phyloP scores from a whole-genome alignment of 2,888 invertebrate genomes.

The Thereva unica region DNA sequence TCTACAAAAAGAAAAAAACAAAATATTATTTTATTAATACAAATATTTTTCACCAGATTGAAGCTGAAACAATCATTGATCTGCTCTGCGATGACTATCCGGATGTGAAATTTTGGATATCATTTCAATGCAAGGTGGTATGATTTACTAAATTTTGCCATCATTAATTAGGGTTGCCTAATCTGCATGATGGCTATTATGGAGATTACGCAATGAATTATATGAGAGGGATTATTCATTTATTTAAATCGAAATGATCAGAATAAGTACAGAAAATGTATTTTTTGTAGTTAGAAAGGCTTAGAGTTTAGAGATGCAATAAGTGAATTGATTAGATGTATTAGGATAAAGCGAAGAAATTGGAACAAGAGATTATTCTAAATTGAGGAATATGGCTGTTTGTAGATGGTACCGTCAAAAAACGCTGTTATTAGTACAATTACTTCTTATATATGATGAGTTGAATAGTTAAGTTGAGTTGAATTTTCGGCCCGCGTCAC shows the following conservation, averaged over 20 bases:
- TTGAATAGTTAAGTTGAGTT: too few species aligned
- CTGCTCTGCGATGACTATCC: slow-evolving; percentile 77
- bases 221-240: neutral
- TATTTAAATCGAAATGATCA: neutral
- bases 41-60: slow-evolving; percentile 53
- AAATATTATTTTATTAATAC: slow-evolving; percentile 13
- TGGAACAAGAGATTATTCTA: too few species aligned
- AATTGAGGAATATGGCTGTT: too few species aligned
- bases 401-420: too few species aligned
- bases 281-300: too few species aligned
- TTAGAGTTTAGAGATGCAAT: too few species aligned
- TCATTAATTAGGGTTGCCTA: slow-evolving; percentile 10
- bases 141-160: slow-evolving; percentile 40
- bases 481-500: too few species aligned
- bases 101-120: slow-evolving; percentile 78
- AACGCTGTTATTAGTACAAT: too few species aligned
- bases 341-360: too few species aligned
- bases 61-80: slow-evolving; percentile 81
- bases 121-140: slow-evolving; percentile 81
- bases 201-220: slow-evolving; percentile 1
- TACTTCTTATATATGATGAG: too few species aligned
- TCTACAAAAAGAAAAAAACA: neutral
- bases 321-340: too few species aligned
- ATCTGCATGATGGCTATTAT: neutral
- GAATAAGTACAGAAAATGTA: too few species aligned